phyloP scores from a whole-genome alignment of 2,888 invertebrate species.

The Cyclophora punctaria region DNA sequence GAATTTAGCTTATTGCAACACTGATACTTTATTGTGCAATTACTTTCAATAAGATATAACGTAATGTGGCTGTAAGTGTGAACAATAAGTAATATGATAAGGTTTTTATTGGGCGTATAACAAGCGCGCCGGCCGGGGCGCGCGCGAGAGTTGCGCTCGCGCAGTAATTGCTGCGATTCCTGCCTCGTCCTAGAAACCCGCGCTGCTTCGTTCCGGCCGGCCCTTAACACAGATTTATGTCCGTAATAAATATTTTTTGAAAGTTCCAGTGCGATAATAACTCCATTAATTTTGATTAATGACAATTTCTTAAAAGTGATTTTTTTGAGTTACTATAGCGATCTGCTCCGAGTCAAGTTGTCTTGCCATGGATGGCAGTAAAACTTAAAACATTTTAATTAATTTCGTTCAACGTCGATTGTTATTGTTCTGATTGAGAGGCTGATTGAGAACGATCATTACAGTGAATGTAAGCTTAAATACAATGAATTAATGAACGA shows the following conservation, averaged over 20 bases:
- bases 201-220: conserved; percentile 65
- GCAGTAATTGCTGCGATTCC: conserved; percentile 40
- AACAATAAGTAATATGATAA: no score
- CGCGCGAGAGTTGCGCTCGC: conserved; percentile 2
- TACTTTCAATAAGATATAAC: no score
- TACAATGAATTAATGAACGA: no score
- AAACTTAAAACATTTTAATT: conserved; percentile 56
- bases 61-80: no score
- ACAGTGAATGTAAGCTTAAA: no score
- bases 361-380: conserved; percentile 43
- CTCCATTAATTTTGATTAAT: conserved; percentile 76
- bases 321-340: conserved; percentile 38
- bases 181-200: conserved; percentile 66
- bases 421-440: conserved; percentile 47
- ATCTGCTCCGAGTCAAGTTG: conserved; percentile 34
- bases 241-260: conserved; percentile 71
- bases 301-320: conserved; percentile 71
- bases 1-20: no score
- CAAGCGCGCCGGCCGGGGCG: not conserved
- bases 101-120: not conserved
- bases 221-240: conserved; percentile 72
- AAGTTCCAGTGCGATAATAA: conserved; percentile 73
- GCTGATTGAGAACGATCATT: not conserved
- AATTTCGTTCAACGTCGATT: conserved; percentile 52
- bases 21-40: no score